These are phyloP conservation scores for Orthosia cruda DNA, from an alignment of 2,888 invertebrate genomes.

Conservation along the genomic window DNA sequence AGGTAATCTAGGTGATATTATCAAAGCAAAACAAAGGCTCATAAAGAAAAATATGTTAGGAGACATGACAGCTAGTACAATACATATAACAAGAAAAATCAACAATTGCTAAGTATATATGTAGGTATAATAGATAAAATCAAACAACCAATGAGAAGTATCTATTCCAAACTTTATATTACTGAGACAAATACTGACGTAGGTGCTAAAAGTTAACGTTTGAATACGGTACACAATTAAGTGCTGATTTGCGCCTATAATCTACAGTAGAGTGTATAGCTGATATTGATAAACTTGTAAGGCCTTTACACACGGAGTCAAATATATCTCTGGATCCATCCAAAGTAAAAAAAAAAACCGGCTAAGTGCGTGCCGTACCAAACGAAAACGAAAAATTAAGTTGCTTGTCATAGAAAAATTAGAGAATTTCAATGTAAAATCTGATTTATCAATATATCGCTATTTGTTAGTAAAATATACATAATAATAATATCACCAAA, in stretches of 20 bases:
- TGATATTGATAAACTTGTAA: neutral
- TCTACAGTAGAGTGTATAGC: neutral
- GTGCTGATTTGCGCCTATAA: neutral
- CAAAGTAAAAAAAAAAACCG: too few relatives aligned
- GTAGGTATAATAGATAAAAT: neutral
- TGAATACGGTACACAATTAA: neutral
- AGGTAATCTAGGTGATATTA: neutral
- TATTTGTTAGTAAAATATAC: too few relatives aligned
- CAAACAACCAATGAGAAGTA: conserved; percentile 12
- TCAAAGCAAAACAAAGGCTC: neutral
- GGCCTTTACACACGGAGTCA: too few relatives aligned
- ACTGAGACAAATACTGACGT: conserved; percentile 25
- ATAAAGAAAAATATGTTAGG: neutral
- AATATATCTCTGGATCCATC: too few relatives aligned
- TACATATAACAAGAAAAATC: conserved; percentile 3
- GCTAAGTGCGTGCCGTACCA: too few relatives aligned
- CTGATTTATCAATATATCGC: too few relatives aligned
- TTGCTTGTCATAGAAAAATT: too few relatives aligned
- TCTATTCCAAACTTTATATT: neutral
- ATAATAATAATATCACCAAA: too few relatives aligned
- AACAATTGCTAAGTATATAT: neutral
- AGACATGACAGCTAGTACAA: conserved; percentile 4
- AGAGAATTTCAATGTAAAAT: too few relatives aligned
- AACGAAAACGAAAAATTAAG: too few relatives aligned
- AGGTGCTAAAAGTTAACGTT: conserved; percentile 10